phyloP scores from a whole-genome alignment of 1,140 invertebrate genomes.

The Drosophila yakuba region DNA sequence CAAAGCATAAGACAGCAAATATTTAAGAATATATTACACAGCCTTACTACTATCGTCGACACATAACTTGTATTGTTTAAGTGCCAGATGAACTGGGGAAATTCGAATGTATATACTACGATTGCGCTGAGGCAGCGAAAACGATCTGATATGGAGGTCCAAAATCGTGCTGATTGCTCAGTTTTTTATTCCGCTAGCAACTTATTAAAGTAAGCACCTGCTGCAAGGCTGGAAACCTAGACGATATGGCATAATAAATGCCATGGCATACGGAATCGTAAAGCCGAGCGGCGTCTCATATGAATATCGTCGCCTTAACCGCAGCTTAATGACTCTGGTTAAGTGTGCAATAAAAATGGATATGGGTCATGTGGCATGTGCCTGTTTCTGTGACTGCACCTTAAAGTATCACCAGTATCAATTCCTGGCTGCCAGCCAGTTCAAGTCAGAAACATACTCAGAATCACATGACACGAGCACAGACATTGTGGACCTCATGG shows the following conservation, averaged over 20 bases:
- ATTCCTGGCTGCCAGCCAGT: slow-evolving; percentile 17
- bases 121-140: slow-evolving; percentile 25
- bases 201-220: slow-evolving; percentile 45
- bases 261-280: slow-evolving; percentile 22
- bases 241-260: background rate
- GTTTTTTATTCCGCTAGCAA: slow-evolving; percentile 30
- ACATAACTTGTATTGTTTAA: slow-evolving; percentile 7
- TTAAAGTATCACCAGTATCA: slow-evolving; percentile 15
- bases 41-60: background rate
- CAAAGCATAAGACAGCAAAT: background rate
- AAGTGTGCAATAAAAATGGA: slow-evolving; percentile 54
- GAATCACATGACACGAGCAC: slow-evolving; percentile 17
- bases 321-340: slow-evolving; percentile 44
- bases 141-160: slow-evolving; percentile 22
- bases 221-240: slow-evolving; percentile 1
- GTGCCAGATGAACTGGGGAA: background rate
- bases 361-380: slow-evolving; percentile 56
- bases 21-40: slow-evolving; percentile 1
- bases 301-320: slow-evolving; percentile 52
- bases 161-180: slow-evolving; percentile 57
- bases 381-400: slow-evolving; percentile 20
- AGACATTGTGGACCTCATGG: background rate
- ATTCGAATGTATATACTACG: background rate
- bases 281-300: slow-evolving; percentile 34
- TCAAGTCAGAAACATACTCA: background rate